Evolutionary conservation across 2,113 vertebrate genomes (phyloP), one percentile per base, ranked within the genome.

Genomic region (Echinops telfairi): DNA sequence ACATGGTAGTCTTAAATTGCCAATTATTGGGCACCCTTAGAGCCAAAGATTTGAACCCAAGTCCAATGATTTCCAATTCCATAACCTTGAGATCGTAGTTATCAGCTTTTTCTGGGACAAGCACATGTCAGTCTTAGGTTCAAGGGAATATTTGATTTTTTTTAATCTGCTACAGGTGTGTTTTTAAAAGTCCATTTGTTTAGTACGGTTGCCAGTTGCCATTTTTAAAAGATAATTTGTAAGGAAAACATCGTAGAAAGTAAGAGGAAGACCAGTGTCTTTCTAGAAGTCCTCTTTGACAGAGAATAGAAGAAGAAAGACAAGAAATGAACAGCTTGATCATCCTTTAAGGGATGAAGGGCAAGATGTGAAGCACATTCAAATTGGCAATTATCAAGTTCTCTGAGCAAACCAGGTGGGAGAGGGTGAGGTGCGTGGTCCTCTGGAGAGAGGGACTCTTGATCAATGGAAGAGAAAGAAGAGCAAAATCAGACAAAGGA

Each of bases 211-310:
- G 47, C 47, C 47, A 53, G 10, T 53, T 53, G 47, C 47, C 47
- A 53, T 53, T 53, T 47, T 12, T 53, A 53, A 53, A 53, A 53
- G 47, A 53, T 53, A 53, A 53, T 53, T 53, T 53, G 47, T 53
- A 53, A 53, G 47, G 58, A 73, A 83, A 66, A 88, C 66, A 81
- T 82, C 62, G 81, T 81, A 47, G n/a, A 95, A 95, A 94, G 60
- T 66, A 33, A 86, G 31, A 86, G 4, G 76, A 19, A 57, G 14
- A 89, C 80, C 27, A 79, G 57, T 31, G 27, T 92, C 94, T 53
- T 64, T 87, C 64, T 60, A 57, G 12, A 73, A 91, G 40, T 53
- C n/a, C 43, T 86, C 40, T 86, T 88, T 88, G 29, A 16, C 77
- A 57, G 25, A 53, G 0, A 23, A 81, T 25, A 75, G 8, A 70